These are phyloP conservation scores for Mesocentrotus franciscanus DNA, from an alignment of 53 echinoderm and acorn worm genomes.

Conservation along the genomic window DNA sequence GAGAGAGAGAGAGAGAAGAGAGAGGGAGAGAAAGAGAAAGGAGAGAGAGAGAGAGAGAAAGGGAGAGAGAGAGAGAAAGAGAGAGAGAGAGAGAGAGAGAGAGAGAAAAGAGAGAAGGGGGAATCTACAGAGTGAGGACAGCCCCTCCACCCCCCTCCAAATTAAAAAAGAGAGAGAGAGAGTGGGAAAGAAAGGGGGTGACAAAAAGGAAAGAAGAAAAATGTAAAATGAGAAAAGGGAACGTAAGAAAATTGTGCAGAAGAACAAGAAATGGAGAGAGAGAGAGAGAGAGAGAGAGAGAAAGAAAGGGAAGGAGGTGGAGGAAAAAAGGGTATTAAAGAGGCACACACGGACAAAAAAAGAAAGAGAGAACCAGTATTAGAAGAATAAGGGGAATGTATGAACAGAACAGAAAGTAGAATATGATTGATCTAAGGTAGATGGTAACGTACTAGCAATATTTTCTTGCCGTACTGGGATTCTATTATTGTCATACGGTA, in stretches of 20 bases:
- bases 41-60: background rate
- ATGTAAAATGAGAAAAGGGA: background rate
- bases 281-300: background rate
- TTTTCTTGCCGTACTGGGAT: background rate
- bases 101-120: background rate
- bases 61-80: background rate
- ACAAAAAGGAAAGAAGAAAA: background rate
- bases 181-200: background rate
- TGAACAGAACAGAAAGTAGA: background rate
- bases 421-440: background rate
- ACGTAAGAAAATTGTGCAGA: too few relatives aligned
- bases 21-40: background rate
- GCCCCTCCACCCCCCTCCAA: too few relatives aligned
- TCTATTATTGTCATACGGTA: background rate
- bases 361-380: constrained; percentile 3
- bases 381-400: background rate
- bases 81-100: background rate
- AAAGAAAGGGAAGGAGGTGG: too few relatives aligned
- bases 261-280: background rate
- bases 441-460: background rate
- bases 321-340: too few relatives aligned
- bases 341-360: background rate
- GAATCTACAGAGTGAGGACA: too few relatives aligned
- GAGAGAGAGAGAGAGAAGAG: background rate
- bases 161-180: background rate